Evolutionary conservation across 2,888 invertebrate species (phyloP), one percentile per base, ranked within the genome.

Genomic region (Caenorhabditis plicata): DNA sequence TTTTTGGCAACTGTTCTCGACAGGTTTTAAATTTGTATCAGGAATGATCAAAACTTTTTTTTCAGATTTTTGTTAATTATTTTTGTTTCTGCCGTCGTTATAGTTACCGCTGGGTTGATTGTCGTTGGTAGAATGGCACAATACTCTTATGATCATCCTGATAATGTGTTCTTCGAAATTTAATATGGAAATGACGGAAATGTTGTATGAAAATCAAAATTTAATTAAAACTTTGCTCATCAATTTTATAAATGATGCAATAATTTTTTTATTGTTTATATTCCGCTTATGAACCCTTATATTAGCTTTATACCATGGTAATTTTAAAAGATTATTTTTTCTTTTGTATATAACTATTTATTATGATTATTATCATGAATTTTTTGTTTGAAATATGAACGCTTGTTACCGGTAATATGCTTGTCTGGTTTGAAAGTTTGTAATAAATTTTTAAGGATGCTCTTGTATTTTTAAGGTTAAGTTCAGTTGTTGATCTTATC

Each of bases 1-100:
- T 73, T 79, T 36, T 57, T 78, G 44, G 78, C 78, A 7, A 78
- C 78, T 2, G 70, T 78, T n/a, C 50, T 78, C 22, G 78, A 78
- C 55, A 64, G 64, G 68, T 65, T 13, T 31, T 32, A 19, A 22
- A 25, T 5, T n/a, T 19, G 4, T 8, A 8, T 42, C 13, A 9
- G 13, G 20, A 40, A 5, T 22, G 7, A n/a, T 42, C 13, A 26
- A 8, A 8, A 1, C 9, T 25, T 27, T 17, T 36, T 27, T 25
- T 66, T 36, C 35, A 64, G 78, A 40, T 71, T 78, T 55, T 66
- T 78, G 0, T 64, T 78, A 23, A 71, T 79, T 44, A 45, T 72
- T 15, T 78, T 78, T 57, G 64, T 68, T 31, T 36, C 50, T 1
- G 71, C 66, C 8, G 74, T 78, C 8, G 2, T 71, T 5, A 47